phyloP scores from a whole-genome alignment of 2,797 vertebrate species.

The Perodicticus potto region DNA sequence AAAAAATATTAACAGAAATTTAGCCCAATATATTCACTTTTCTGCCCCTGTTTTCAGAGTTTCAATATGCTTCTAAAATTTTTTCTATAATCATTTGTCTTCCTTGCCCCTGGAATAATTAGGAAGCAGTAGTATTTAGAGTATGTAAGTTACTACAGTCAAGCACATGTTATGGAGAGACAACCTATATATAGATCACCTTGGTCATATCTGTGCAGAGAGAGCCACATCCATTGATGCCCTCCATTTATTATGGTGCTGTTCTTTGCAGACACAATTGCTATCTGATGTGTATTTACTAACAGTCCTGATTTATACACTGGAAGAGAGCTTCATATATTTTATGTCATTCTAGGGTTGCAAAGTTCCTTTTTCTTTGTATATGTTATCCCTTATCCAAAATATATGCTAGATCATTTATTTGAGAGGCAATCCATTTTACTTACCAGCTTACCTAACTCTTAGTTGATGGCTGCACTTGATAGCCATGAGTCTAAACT shows the following conservation, averaged over 20 bases:
- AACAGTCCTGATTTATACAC: background rate
- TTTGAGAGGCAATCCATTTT: background rate
- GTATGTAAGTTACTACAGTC: background rate
- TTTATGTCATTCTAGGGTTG: background rate
- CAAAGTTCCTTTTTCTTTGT: background rate
- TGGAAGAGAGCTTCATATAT: background rate
- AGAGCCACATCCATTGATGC: background rate
- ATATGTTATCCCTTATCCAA: background rate
- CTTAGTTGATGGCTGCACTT: slow-evolving; percentile 1
- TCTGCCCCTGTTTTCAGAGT: background rate
- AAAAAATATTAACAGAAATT: slow-evolving; percentile 44
- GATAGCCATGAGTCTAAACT: background rate
- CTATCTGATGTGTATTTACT: background rate
- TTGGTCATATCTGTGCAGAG: background rate
- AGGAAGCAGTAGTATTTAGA: background rate
- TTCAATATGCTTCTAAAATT: background rate
- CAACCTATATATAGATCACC: background rate
- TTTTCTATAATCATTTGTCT: background rate
- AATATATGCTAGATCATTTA: background rate
- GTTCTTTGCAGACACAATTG: background rate
- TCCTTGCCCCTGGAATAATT: background rate
- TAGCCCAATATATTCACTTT: slow-evolving; percentile 7
- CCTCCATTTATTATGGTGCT: background rate
- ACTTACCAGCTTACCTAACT: background rate
- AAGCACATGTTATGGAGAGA: background rate